Conservation (phyloP, 1,140 invertebrate species). For the Leptonema lineaticorne region DNA sequence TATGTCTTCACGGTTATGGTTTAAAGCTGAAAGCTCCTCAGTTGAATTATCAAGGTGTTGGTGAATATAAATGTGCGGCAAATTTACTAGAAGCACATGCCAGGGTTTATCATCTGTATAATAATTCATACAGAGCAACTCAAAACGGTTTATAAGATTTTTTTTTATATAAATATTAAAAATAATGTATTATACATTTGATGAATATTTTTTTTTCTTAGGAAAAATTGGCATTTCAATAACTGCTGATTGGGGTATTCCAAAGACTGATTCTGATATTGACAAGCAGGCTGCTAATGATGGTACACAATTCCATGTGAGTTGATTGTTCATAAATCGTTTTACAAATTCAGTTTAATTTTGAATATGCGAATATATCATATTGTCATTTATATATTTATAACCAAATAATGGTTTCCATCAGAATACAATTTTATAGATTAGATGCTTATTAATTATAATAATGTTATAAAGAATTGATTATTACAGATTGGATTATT, state of each 20-base stretch:
- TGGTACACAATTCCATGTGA: constrained; percentile 46
- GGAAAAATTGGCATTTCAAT: constrained; percentile 58
- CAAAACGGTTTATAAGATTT: constrained; percentile 45
- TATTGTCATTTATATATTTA: background rate
- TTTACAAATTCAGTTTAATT: background rate
- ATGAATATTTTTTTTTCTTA: constrained; percentile 30
- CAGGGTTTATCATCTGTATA: constrained; percentile 54
- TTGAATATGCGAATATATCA: no score
- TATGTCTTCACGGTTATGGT: constrained; percentile 48
- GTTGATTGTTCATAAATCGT: background rate
- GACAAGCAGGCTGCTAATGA: constrained; percentile 52
- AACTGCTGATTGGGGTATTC: constrained; percentile 53
- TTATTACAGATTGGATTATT: constrained; percentile 43
- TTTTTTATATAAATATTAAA: background rate
- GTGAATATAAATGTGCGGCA: constrained; percentile 57
- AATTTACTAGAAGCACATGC: constrained; percentile 59
- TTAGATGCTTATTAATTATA: no score
- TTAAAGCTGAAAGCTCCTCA: constrained; percentile 44
- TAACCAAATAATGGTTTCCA: no score
- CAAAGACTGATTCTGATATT: constrained; percentile 44
- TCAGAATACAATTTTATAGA: no score
- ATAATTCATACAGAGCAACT: constrained; percentile 50
- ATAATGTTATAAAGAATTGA: no score
- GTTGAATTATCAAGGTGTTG: constrained; percentile 47
- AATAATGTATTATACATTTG: background rate